These are phyloP conservation scores for Aspiorhynchus laticeps DNA, from an alignment of 2,113 vertebrate genomes.

Conservation along the genomic window DNA sequence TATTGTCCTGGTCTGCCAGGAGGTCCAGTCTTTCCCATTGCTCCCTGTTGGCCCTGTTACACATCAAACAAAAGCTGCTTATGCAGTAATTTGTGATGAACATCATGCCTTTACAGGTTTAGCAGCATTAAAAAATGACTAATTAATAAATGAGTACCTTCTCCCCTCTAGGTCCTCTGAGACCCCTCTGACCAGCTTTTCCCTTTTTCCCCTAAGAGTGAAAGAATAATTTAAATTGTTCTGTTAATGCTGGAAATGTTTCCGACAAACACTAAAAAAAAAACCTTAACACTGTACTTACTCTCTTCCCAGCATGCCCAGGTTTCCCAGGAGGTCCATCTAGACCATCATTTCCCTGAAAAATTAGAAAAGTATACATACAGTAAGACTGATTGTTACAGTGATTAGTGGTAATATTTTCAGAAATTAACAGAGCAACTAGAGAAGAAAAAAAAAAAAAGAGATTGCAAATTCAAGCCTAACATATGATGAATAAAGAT, in stretches of 20 bases:
- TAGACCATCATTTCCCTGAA: constrained; percentile 72
- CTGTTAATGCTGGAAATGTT: neutral
- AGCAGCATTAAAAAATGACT: neutral
- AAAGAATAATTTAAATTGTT: neutral
- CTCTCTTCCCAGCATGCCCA: constrained; percentile 73
- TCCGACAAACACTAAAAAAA: too few species aligned
- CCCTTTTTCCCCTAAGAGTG: constrained; percentile 78
- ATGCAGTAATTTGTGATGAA: neutral
- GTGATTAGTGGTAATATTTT: neutral
- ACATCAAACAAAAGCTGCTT: constrained; percentile 8
- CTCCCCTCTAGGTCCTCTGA: constrained; percentile 70
- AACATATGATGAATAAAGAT: neutral
- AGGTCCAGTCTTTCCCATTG: constrained; percentile 67
- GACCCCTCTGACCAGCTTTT: constrained; percentile 72
- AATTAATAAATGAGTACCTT: constrained; percentile 69
- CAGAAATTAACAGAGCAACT: neutral
- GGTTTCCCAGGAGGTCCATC: constrained; percentile 69
- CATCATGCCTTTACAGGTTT: neutral
- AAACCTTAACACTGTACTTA: constrained; percentile 53
- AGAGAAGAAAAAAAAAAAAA: neutral
- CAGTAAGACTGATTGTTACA: neutral
- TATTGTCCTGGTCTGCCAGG: constrained; percentile 72
- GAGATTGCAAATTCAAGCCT: neutral
- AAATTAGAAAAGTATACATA: neutral
- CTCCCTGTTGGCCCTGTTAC: constrained; percentile 76